Percentiles rank a stretch among this genome's conserved stretches.
Conservation (phyloP, 2,797 vertebrate species). For the Leptatherina wallacei region DNA sequence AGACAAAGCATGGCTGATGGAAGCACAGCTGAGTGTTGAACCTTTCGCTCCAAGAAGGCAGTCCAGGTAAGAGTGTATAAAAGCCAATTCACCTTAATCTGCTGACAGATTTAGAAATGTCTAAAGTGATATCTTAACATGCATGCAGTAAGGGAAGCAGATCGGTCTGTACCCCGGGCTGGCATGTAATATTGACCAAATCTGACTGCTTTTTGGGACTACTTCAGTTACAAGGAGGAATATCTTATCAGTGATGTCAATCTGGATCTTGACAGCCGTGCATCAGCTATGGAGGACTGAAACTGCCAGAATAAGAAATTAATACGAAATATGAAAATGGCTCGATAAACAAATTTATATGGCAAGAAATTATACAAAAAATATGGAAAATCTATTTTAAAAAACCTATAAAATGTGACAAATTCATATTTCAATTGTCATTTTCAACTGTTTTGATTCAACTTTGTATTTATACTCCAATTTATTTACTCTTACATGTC, state of each 20-base stretch:
- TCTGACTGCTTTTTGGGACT: constrained; percentile 4
- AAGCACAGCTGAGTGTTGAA: constrained; percentile 61
- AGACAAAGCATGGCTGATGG: constrained; percentile 59
- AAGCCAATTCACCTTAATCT: background rate
- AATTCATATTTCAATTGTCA: too few relatives aligned
- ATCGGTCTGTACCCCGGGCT: constrained; percentile 7
- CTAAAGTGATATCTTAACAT: background rate
- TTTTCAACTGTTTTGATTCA: too few relatives aligned
- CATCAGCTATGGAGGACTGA: too few relatives aligned
- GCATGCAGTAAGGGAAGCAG: background rate
- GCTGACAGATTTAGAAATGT: background rate
- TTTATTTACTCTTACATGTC: too few relatives aligned
- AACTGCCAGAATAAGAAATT: too few relatives aligned
- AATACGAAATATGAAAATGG: too few relatives aligned
- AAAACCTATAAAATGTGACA: too few relatives aligned
- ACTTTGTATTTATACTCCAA: too few relatives aligned
- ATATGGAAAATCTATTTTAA: too few relatives aligned
- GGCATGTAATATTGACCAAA: background rate
- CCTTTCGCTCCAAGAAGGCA: constrained; percentile 39
- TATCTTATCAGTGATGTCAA: constrained; percentile 6
- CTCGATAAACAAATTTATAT: too few relatives aligned
- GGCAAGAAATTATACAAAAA: too few relatives aligned
- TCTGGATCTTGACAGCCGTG: constrained; percentile 22
- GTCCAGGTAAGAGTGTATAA: constrained; percentile 70
- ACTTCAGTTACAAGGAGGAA: background rate